A percentile compares a stretch with the other conserved stretches of the same genome.
Evolutionary conservation across 2,888 invertebrate species (phyloP).

Genomic region (Campaea margaritaria): DNA sequence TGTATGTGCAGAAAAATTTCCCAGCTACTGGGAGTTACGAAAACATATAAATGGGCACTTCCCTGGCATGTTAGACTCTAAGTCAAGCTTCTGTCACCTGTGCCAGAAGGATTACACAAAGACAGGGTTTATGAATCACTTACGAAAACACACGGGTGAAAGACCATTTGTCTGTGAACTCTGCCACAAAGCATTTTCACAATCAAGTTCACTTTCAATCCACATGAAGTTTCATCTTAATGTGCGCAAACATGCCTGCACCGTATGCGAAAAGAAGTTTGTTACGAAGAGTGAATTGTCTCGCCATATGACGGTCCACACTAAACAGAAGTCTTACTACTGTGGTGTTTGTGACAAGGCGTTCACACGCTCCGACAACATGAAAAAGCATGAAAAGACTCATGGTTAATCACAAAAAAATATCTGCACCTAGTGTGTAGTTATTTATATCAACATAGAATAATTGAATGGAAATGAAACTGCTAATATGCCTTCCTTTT

Average conservation of each 20-base stretch:
- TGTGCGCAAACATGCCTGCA: conserved; percentile 82
- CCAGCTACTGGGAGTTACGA: conserved; percentile 81
- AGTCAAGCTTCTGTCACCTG: conserved; percentile 83
- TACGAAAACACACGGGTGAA: conserved; percentile 82
- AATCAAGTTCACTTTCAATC: conserved; percentile 82
- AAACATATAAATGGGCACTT: conserved; percentile 82
- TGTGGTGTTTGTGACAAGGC: conserved; percentile 84
- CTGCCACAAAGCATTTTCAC: conserved; percentile 82
- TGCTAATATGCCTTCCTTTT: conserved; percentile 39
- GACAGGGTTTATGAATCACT: conserved; percentile 83
- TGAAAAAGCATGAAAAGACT: conserved; percentile 85
- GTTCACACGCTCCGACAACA: conserved; percentile 82
- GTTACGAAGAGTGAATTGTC: conserved; percentile 84
- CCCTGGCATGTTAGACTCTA: conserved; percentile 82
- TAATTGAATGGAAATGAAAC: conserved; percentile 38
- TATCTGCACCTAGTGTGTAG: conserved; percentile 41
- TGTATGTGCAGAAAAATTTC: conserved; percentile 81
- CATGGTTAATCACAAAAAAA: conserved; percentile 67
- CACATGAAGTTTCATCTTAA: conserved; percentile 84
- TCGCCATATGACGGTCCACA: conserved; percentile 84
- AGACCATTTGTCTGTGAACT: conserved; percentile 83
- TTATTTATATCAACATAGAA: conserved; percentile 43
- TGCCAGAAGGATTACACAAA: conserved; percentile 84
- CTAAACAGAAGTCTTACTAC: conserved; percentile 83
- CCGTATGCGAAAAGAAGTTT: conserved; percentile 83